phyloP scores from a whole-genome alignment of 1,140 invertebrate genomes.

The Drosophila nigrodunni region DNA sequence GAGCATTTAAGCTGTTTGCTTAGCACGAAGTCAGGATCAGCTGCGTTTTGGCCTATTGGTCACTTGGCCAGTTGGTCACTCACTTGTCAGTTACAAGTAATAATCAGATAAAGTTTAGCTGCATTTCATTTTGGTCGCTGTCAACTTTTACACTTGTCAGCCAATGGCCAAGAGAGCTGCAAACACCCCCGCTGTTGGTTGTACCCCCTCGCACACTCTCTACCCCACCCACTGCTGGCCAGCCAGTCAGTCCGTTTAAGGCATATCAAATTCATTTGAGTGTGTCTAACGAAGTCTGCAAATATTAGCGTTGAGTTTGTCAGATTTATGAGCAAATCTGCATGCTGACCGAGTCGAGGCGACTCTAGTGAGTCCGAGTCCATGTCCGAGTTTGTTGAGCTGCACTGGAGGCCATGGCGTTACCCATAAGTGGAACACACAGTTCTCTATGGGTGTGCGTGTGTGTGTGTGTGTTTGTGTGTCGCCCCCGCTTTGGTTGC shows the following conservation, averaged over 20 bases:
- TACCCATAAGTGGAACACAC: conserved; percentile 77
- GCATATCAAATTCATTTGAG: conserved; percentile 83
- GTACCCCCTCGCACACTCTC: too few species aligned
- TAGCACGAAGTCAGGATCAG: conserved; percentile 7
- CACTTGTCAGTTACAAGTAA: conserved; percentile 32
- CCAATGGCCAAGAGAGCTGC: conserved; percentile 26
- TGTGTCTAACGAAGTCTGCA: conserved; percentile 83
- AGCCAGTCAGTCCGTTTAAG: conserved; percentile 74
- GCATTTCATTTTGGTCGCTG: conserved; percentile 72
- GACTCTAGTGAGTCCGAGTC: not conserved
- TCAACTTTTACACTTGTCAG: conserved; percentile 81
- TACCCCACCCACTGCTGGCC: not conserved
- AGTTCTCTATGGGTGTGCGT: conserved; percentile 6
- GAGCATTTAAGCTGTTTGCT: conserved; percentile 13
- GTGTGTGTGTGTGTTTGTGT: conserved; percentile 34
- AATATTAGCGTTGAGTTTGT: conserved; percentile 83
- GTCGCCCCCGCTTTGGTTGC: conserved; percentile 75
- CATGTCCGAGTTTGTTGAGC: conserved; percentile 41
- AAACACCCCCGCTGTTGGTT: not conserved
- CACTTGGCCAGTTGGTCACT: conserved; percentile 36
- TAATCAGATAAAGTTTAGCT: conserved; percentile 75
- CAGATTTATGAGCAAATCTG: conserved; percentile 83
- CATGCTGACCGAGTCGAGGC: conserved; percentile 66
- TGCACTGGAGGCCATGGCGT: conserved; percentile 60
- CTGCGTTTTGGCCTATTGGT: conserved; percentile 48